Percentiles rank a stretch among this genome's conserved stretches.
phyloP scores from a whole-genome alignment of 2,113 vertebrate species.

The Erinaceus europaeus region DNA sequence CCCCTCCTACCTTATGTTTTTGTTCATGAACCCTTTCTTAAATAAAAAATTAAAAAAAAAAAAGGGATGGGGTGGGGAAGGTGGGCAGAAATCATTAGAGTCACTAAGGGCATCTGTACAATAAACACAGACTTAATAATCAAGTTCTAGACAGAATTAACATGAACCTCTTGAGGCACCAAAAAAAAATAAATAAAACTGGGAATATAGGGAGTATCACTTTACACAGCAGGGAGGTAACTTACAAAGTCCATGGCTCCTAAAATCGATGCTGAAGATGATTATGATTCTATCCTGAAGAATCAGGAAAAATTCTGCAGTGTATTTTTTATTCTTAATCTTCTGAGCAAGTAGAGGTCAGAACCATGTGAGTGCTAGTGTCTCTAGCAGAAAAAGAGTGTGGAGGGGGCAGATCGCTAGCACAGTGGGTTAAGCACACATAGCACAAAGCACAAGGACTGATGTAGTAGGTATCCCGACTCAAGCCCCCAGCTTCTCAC shows the following conservation, averaged over 20 bases:
- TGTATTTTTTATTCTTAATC: not conserved
- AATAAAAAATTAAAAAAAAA: too few species aligned
- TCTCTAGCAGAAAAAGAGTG: not conserved
- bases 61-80: too few species aligned
- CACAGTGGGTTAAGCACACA: too few species aligned
- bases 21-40: too few species aligned
- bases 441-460: too few species aligned
- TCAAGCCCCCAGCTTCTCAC: too few species aligned
- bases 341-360: conserved; percentile 23
- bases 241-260: not conserved
- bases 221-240: conserved; percentile 33
- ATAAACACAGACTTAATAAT: not conserved
- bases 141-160: not conserved
- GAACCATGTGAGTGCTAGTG: not conserved
- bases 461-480: too few species aligned
- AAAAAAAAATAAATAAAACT: conserved; percentile 27
- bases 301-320: not conserved
- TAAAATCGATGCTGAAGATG: not conserved
- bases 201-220: conserved; percentile 4
- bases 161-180: not conserved
- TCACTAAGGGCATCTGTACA: not conserved
- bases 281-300: not conserved
- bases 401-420: not conserved
- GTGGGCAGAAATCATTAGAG: not conserved
- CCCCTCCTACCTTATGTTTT: too few species aligned